Base-by-base conservation (phyloP, 2,797 vertebrate species). In the Amphiprion clarkii region DNA sequence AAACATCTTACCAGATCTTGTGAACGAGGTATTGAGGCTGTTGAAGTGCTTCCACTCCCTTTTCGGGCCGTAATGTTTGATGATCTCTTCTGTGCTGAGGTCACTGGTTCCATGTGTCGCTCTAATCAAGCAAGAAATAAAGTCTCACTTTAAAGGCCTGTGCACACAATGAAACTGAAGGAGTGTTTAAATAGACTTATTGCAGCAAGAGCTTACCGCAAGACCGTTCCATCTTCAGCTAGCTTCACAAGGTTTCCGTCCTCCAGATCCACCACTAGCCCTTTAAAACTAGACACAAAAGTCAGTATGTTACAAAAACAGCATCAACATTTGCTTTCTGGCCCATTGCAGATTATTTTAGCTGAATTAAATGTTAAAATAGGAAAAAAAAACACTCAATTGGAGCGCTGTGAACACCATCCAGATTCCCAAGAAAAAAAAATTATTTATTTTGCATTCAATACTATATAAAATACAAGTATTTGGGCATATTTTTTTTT, bases 241-340 rank as follows among this genome's bases (percentile, higher is more conserved):
- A 98, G 90, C 88, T 99, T 99, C 85, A 99, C 89, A 49, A 99
- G 95, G 88, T 97, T 97, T 63, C 97, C 97, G n/a, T 98, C 96
- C 89, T 99, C 98, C 42, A 99, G 93, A 80, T 99, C 98, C 81
- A 99, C 93, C 25, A 97, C 96, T 40, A 99, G 92, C 27, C 97
- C 97, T 93, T 98, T 99, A 88, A 96, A 98, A 91, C 97, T 99
- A 77, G 70, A 87, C 49, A 92, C 57, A 91, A 42, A 51, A 74
- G 27, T 21, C 10, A 81, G 8, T 7, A 46, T 17, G 13, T 65
- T 52, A 42, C 17, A 33, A 67, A 66, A 44, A 29, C 4, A 27
- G 16, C 10, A 19, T 29, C 2, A 57, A 49, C 9, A 51, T 51
- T 21, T 51, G 46, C 8, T 48, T 19, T 48, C 46, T 48, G 17